Conservation (phyloP, 92 coral and sea anemone genomes). For the Metridium senile region DNA sequence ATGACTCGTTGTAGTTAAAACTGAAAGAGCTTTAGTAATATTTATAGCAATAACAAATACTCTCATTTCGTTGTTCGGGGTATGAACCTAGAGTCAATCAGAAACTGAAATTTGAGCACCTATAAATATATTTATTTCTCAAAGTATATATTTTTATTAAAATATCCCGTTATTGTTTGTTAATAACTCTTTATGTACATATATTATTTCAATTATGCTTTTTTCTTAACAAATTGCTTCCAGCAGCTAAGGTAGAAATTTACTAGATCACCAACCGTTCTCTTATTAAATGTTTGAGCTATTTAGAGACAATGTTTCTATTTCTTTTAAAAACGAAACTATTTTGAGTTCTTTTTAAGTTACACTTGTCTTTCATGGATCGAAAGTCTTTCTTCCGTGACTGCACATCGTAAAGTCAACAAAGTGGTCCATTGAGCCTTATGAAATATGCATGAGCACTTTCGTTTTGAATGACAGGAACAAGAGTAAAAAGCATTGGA, state of each 20-base stretch:
- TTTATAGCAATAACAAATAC: too few species aligned
- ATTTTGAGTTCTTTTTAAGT: neutral
- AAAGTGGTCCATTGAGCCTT: slow-evolving; percentile 7
- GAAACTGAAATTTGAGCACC: neutral
- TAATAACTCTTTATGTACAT: neutral
- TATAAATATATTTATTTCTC: neutral
- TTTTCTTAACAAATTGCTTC: slow-evolving; percentile 21
- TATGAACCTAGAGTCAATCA: neutral
- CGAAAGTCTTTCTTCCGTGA: slow-evolving; percentile 22
- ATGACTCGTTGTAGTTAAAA: neutral
- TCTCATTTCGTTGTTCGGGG: neutral
- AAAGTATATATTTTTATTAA: neutral
- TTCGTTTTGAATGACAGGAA: slow-evolving; percentile 29
- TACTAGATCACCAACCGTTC: slow-evolving; percentile 7
- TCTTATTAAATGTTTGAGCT: neutral
- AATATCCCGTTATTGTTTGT: neutral
- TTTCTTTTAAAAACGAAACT: neutral
- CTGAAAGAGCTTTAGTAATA: neutral
- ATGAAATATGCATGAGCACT: slow-evolving; percentile 23
- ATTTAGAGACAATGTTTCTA: neutral
- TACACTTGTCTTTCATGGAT: neutral
- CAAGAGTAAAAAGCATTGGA: slow-evolving; percentile 7
- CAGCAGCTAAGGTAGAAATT: slow-evolving; percentile 2
- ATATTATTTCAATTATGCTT: slow-evolving; percentile 15
- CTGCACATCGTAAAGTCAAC: slow-evolving; percentile 15